phyloP scores from a whole-genome alignment of 1,140 invertebrate species.

The Phthorimaea operculella region DNA sequence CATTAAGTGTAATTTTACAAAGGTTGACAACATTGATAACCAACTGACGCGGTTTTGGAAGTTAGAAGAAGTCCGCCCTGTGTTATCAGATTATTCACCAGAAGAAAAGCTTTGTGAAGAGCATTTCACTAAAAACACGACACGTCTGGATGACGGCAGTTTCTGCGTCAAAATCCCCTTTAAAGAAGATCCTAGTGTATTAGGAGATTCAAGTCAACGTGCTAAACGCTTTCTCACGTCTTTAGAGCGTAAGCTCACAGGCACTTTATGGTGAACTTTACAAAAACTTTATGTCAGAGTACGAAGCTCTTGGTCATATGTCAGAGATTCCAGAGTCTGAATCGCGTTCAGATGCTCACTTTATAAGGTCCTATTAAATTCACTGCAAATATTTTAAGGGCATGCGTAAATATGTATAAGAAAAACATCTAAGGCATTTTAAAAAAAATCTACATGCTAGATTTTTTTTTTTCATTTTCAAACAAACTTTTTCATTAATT shows the following conservation, averaged over 20 bases:
- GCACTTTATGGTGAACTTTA: neutral
- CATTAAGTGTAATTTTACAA: neutral
- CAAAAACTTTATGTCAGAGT: slow-evolving; percentile 8
- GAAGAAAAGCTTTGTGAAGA: slow-evolving; percentile 9
- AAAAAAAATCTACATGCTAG: too few relatives aligned
- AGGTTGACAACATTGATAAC: neutral
- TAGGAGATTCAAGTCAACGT: slow-evolving; percentile 7
- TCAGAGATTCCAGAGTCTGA: neutral
- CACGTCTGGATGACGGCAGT: slow-evolving; percentile 9
- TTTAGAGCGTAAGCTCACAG: slow-evolving; percentile 3
- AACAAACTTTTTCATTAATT: too few relatives aligned
- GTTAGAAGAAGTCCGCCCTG: slow-evolving; percentile 8
- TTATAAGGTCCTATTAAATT: too few relatives aligned
- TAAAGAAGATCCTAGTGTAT: neutral
- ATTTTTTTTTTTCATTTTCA: too few relatives aligned
- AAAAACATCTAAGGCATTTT: too few relatives aligned
- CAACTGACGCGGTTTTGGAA: slow-evolving; percentile 9
- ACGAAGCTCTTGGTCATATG: slow-evolving; percentile 6
- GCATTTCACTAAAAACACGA: slow-evolving; percentile 10
- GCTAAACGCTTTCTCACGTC: slow-evolving; percentile 8
- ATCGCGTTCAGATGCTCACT: neutral
- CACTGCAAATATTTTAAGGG: too few relatives aligned
- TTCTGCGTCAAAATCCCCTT: slow-evolving; percentile 9
- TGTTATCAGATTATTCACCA: neutral
- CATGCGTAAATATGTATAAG: too few relatives aligned